Conservation (phyloP, 2,113 vertebrate species). For the Apeltes quadracus region DNA sequence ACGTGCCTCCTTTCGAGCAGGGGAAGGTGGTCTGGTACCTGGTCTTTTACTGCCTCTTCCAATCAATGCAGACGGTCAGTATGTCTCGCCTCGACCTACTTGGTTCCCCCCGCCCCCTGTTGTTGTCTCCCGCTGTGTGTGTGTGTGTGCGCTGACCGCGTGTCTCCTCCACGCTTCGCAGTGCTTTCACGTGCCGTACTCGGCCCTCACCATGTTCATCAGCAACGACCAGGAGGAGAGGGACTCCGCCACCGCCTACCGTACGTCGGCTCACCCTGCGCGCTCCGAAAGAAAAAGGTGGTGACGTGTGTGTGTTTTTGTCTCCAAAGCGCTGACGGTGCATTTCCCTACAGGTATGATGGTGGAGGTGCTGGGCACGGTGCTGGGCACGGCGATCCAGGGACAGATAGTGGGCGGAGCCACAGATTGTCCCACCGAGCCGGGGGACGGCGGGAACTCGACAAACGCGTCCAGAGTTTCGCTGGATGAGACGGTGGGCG, state of each 20-base stretch:
- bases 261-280: slow-evolving; percentile 76
- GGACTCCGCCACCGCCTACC: slow-evolving; percentile 94
- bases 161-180: slow-evolving; percentile 55
- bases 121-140: not conserved
- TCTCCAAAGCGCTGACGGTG: not conserved
- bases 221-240: slow-evolving; percentile 92
- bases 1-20: slow-evolving; percentile 86
- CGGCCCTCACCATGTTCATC: slow-evolving; percentile 98
- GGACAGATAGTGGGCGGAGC: slow-evolving; percentile 92
- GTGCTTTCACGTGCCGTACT: slow-evolving; percentile 98
- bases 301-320: not conserved
- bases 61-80: slow-evolving; percentile 94
- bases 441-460: slow-evolving; percentile 40
- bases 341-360: slow-evolving; percentile 88
- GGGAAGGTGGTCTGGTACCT: slow-evolving; percentile 91
- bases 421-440: slow-evolving; percentile 74
- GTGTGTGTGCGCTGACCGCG: no score
- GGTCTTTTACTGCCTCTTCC: slow-evolving; percentile 95
- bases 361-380: slow-evolving; percentile 90
- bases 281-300: not conserved
- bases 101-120: not conserved
- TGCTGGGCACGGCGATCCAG: slow-evolving; percentile 93
- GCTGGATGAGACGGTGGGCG: slow-evolving; percentile 85
- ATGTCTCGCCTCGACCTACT: rapidly evolving
- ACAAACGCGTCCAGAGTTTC: slow-evolving; percentile 76